Evolutionary conservation across 2,888 invertebrate species (phyloP).

Genomic region (Apodemia hepburni): DNA sequence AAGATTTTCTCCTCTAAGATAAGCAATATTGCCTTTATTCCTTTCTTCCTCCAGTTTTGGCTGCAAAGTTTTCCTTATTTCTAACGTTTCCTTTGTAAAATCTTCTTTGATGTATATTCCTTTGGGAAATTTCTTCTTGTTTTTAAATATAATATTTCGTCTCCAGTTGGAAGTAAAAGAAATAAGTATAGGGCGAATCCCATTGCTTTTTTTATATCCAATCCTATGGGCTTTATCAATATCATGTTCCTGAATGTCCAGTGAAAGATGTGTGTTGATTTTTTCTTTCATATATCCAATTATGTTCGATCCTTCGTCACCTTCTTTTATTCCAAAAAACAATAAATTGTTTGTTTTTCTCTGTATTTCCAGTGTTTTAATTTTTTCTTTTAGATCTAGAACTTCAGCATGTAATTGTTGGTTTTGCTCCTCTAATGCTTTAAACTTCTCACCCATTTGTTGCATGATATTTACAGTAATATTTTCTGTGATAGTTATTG

Average conservation of each 20-base stretch:
- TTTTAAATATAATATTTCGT: slow-evolving; percentile 23
- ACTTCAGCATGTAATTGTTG: slow-evolving; percentile 20
- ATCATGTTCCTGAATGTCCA: slow-evolving; percentile 25
- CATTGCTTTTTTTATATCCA: slow-evolving; percentile 22
- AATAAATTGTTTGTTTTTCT: slow-evolving; percentile 23
- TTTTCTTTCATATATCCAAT: slow-evolving; percentile 25
- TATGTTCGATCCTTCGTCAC: slow-evolving; percentile 17
- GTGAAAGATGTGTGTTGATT: slow-evolving; percentile 24
- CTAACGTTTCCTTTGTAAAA: slow-evolving; percentile 28
- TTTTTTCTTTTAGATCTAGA: slow-evolving; percentile 21
- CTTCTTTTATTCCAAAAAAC: slow-evolving; percentile 21
- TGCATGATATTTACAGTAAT: slow-evolving; percentile 22
- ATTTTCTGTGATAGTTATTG: slow-evolving; percentile 19
- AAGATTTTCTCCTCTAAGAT: slow-evolving; percentile 24
- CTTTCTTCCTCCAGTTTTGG: slow-evolving; percentile 29
- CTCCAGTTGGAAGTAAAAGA: slow-evolving; percentile 26
- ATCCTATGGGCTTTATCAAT: slow-evolving; percentile 27
- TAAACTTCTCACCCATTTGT: slow-evolving; percentile 22
- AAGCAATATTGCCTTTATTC: slow-evolving; percentile 29
- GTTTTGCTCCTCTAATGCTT: slow-evolving; percentile 22
- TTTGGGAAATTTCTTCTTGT: slow-evolving; percentile 18
- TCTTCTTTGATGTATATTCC: slow-evolving; percentile 27
- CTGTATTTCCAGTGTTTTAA: slow-evolving; percentile 19
- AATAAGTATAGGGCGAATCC: slow-evolving; percentile 25
- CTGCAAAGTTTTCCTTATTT: slow-evolving; percentile 28